These are phyloP conservation scores for Drosophila algonquin DNA, from an alignment of 2,888 invertebrate genomes.

Conservation along the genomic window DNA sequence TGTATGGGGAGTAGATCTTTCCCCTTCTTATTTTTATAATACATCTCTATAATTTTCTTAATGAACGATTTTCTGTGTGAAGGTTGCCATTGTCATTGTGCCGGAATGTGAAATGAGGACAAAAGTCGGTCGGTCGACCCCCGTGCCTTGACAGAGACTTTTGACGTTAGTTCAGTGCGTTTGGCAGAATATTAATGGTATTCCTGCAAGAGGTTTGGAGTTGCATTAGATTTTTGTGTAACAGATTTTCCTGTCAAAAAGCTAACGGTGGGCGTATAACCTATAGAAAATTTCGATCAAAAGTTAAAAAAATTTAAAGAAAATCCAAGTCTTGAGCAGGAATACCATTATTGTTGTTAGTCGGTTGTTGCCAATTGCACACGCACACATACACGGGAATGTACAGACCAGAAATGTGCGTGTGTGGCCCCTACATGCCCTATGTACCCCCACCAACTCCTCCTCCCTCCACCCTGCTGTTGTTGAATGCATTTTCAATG, in stretches of 20 bases:
- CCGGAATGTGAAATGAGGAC: neutral
- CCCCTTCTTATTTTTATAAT: constrained; percentile 31
- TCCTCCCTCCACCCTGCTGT: constrained; percentile 1
- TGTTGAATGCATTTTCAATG: constrained; percentile 74
- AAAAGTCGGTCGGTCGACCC: constrained; percentile 8
- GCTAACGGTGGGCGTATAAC: neutral
- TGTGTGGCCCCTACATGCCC: constrained; percentile 26
- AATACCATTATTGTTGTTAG: neutral
- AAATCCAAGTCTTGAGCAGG: neutral
- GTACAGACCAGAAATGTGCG: constrained; percentile 41
- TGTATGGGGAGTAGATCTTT: constrained; percentile 4
- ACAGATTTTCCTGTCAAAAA: neutral
- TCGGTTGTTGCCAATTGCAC: constrained; percentile 27
- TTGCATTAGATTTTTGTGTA: neutral
- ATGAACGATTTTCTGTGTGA: constrained; percentile 83
- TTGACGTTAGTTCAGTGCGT: constrained; percentile 51
- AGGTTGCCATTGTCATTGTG: constrained; percentile 76
- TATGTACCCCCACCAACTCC: neutral
- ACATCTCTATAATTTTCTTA: constrained; percentile 78
- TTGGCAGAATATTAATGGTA: constrained; percentile 57
- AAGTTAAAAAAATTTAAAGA: neutral
- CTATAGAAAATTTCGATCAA: neutral
- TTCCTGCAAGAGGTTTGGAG: constrained; percentile 7
- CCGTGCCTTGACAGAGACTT: constrained; percentile 1
- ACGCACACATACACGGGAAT: constrained; percentile 34